Evolutionary conservation across 1,140 invertebrate species (phyloP).

Genomic region (Leptinotarsa defecta): DNA sequence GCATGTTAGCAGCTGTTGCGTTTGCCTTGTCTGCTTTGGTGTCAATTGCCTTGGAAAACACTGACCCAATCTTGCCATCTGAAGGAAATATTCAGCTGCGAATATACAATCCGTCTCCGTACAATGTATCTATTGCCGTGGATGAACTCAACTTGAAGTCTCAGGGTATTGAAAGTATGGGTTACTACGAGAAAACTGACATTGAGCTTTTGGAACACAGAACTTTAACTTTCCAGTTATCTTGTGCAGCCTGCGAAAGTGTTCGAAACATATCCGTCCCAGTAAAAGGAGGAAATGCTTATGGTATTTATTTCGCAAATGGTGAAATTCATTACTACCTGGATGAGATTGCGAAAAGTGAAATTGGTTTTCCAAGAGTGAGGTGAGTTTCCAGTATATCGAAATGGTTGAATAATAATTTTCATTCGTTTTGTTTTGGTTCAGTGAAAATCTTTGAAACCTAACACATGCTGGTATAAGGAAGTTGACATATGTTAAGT

Average conservation of each 20-base stretch:
- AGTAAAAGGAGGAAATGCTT: conserved; percentile 25
- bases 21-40: conserved; percentile 81
- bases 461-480: too few relatives aligned
- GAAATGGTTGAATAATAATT: too few relatives aligned
- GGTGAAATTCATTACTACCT: conserved; percentile 4
- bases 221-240: too few relatives aligned
- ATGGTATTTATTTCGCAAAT: conserved; percentile 32
- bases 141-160: neutral
- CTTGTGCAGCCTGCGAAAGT: too few relatives aligned
- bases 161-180: neutral
- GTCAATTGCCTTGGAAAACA: conserved; percentile 59
- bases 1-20: conserved; percentile 78
- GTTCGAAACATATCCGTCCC: too few relatives aligned
- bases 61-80: conserved; percentile 68
- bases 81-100: conserved; percentile 67
- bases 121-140: neutral
- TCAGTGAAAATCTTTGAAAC: too few relatives aligned
- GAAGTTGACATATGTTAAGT: too few relatives aligned
- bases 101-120: conserved; percentile 66
- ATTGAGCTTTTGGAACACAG: neutral
- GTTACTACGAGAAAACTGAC: neutral
- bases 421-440: too few relatives aligned
- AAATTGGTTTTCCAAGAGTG: conserved; percentile 55
- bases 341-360: conserved; percentile 56
- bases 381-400: conserved; percentile 47